A percentile compares a stretch with the other conserved stretches of the same genome.
Conservation (phyloP, 2,113 vertebrate species). For the Scomber scombrus region DNA sequence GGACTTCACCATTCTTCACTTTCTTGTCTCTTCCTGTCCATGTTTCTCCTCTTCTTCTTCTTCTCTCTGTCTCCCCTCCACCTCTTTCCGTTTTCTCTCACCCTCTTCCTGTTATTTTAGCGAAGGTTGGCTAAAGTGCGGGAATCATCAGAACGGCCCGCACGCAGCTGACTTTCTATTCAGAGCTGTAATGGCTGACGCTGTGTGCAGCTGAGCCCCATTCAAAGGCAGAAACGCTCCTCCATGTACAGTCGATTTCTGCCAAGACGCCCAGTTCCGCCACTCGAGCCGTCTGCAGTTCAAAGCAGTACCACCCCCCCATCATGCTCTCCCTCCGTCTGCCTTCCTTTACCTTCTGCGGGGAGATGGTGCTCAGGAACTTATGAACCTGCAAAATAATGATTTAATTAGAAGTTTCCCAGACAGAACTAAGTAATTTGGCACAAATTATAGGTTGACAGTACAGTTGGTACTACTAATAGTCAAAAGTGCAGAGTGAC, state of each 20-base stretch:
- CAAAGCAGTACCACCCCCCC: slow-evolving; percentile 1
- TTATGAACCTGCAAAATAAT: too few relatives aligned
- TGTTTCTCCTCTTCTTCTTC: not conserved
- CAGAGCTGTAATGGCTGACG: slow-evolving; percentile 51
- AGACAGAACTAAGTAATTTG: too few relatives aligned
- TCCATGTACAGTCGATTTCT: slow-evolving; percentile 25
- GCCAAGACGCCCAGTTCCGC: slow-evolving; percentile 59
- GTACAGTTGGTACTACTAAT: too few relatives aligned
- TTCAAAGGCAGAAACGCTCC: slow-evolving; percentile 61
- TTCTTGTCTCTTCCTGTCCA: slow-evolving; percentile 21
- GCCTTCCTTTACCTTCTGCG: slow-evolving; percentile 1
- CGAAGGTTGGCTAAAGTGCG: slow-evolving; percentile 52
- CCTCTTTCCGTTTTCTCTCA: slow-evolving; percentile 1
- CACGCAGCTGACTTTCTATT: slow-evolving; percentile 72
- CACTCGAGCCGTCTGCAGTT: slow-evolving; percentile 52
- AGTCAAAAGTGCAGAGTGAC: too few relatives aligned
- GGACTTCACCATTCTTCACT: slow-evolving; percentile 3
- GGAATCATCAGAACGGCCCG: slow-evolving; percentile 43
- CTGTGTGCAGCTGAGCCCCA: slow-evolving; percentile 70
- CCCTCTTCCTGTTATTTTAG: slow-evolving; percentile 64
- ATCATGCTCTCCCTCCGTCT: slow-evolving; percentile 7
- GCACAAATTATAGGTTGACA: too few relatives aligned
- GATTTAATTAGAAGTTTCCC: too few relatives aligned
- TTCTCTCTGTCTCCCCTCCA: not conserved
- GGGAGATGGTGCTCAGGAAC: slow-evolving; percentile 6